A percentile compares a stretch with the other conserved stretches of the same genome.
Conservation (phyloP, 2,888 invertebrate species). For the Phoenoteleia sp. region DNA sequence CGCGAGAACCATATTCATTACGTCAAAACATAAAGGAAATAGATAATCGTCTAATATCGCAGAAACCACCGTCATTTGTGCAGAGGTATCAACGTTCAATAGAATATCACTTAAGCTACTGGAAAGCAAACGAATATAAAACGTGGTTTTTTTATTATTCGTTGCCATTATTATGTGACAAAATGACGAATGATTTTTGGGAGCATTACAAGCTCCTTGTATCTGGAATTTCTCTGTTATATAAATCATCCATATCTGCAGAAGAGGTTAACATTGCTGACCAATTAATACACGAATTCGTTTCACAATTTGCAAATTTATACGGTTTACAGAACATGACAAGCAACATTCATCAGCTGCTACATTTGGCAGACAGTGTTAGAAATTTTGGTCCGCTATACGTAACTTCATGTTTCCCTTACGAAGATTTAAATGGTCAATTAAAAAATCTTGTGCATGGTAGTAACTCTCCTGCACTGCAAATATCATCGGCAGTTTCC, state of each 20-base stretch:
- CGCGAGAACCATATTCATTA: constrained; percentile 19
- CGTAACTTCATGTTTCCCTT: background rate
- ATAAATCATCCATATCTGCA: constrained; percentile 56
- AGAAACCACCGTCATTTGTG: constrained; percentile 59
- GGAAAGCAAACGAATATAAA: constrained; percentile 75
- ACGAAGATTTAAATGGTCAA: background rate
- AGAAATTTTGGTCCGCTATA: background rate
- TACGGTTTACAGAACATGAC: constrained; percentile 71
- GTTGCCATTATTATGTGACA: constrained; percentile 63
- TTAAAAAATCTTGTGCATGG: background rate
- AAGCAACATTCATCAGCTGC: constrained; percentile 67
- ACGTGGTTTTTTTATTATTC: constrained; percentile 70
- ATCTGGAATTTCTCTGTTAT: constrained; percentile 63
- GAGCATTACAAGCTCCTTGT: constrained; percentile 58
- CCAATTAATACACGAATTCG: constrained; percentile 52
- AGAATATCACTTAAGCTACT: constrained; percentile 56
- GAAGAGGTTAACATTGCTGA: constrained; percentile 47
- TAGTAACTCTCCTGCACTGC: background rate
- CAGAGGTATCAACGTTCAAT: constrained; percentile 64
- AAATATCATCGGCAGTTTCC: background rate
- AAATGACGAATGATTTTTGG: constrained; percentile 67
- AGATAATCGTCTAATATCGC: constrained; percentile 3
- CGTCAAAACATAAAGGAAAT: background rate
- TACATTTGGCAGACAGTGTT: constrained; percentile 70
- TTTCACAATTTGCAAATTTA: constrained; percentile 57